A percentile compares a stretch with the other conserved stretches of the same genome.
phyloP scores from a whole-genome alignment of 2,888 invertebrate species.

The Nasonovia ribisnigri region DNA sequence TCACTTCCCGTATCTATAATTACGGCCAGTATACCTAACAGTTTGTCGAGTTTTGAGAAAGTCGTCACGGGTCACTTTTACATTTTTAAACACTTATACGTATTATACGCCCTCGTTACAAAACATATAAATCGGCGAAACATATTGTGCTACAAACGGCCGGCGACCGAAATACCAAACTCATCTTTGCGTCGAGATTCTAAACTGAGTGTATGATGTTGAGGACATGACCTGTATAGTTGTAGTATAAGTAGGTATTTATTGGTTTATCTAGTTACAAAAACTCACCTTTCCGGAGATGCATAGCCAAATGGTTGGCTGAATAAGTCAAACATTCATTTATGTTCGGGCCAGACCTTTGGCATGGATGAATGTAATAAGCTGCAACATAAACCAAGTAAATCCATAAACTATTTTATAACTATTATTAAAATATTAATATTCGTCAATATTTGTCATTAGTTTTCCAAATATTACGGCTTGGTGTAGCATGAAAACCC shows the following conservation, averaged over 20 bases:
- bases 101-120: background rate
- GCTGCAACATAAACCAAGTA: conserved; percentile 66
- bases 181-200: background rate
- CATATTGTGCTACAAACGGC: background rate
- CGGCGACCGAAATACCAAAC: background rate
- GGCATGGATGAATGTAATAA: conserved; percentile 82
- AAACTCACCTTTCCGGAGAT: conserved; percentile 74
- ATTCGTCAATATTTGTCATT: background rate
- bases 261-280: background rate
- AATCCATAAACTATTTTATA: background rate
- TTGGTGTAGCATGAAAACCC: background rate
- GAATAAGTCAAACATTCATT: conserved; percentile 81
- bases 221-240: too few species aligned
- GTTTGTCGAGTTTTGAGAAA: conserved; percentile 38
- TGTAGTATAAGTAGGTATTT: background rate
- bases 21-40: conserved; percentile 9
- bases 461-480: background rate
- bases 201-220: background rate
- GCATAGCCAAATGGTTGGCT: conserved; percentile 81
- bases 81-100: background rate
- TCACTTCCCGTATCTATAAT: conserved; percentile 23
- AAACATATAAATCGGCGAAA: background rate
- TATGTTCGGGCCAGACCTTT: conserved; percentile 78
- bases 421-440: background rate
- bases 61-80: conserved; percentile 35